Evolutionary conservation across 2,113 vertebrate genomes (phyloP).

Genomic region (Stercorarius parasiticus): DNA sequence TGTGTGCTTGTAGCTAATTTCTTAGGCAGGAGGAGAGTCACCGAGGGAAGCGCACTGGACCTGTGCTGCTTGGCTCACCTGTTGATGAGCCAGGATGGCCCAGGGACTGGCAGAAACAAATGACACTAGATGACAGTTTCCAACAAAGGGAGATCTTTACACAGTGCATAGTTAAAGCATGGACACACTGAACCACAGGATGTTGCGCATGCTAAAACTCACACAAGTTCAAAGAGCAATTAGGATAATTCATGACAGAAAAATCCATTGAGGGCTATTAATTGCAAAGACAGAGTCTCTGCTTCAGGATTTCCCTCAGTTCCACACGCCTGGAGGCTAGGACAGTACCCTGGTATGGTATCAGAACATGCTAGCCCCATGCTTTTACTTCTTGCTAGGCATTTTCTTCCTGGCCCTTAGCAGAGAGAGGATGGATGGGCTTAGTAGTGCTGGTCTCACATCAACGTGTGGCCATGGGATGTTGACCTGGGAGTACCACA

Average conservation of each 20-base stretch:
- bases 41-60: not conserved
- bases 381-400: not conserved
- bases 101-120: not conserved
- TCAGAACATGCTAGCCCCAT: not conserved
- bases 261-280: not conserved
- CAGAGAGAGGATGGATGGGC: not conserved
- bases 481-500: not conserved
- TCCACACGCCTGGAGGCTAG: not conserved
- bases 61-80: not conserved
- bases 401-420: not conserved
- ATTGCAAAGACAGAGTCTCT: not conserved
- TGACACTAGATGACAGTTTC: not conserved
- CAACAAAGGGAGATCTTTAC: not conserved
- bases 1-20: not conserved
- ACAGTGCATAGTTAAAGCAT: not conserved
- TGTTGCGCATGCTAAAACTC: not conserved
- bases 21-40: not conserved
- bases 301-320: not conserved
- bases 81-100: not conserved
- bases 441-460: not conserved
- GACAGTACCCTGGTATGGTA: not conserved
- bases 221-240: not conserved
- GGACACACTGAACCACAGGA: not conserved
- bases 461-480: rapidly evolving
- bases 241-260: slow-evolving; percentile 7